Conservation (phyloP, 2,797 vertebrate species). For the Alcedo atthis region DNA sequence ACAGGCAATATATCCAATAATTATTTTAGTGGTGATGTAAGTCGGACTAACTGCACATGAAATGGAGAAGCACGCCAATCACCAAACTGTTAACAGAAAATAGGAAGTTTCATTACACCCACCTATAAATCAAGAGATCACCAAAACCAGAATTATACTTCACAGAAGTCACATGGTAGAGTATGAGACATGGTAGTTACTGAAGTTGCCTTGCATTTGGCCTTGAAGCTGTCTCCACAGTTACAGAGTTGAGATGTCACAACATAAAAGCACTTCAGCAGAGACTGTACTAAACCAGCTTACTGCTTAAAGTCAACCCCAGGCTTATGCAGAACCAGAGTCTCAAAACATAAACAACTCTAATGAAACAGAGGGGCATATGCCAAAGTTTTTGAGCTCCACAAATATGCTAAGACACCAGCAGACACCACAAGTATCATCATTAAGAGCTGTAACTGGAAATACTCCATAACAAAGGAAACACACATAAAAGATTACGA, state of each 20-base stretch:
- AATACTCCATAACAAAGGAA: background rate
- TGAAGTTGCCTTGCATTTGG: background rate
- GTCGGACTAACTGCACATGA: background rate
- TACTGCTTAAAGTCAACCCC: background rate
- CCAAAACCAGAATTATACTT: background rate
- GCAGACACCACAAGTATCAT: background rate
- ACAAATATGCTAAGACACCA: background rate
- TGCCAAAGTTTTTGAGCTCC: background rate
- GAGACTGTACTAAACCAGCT: background rate
- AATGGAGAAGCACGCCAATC: background rate
- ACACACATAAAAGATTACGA: background rate
- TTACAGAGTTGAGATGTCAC: background rate
- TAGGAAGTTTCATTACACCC: background rate
- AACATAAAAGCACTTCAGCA: background rate
- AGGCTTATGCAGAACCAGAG: background rate
- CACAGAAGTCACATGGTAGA: background rate
- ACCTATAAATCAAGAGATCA: background rate
- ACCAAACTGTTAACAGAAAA: background rate
- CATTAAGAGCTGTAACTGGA: background rate
- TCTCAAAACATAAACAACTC: background rate
- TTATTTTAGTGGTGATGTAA: background rate
- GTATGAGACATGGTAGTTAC: accelerated
- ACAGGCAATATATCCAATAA: background rate
- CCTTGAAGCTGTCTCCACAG: slow-evolving; percentile 40
- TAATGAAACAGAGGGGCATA: background rate